Evolutionary conservation across 2,113 vertebrate species (phyloP).

Genomic region (Semicossyphus pulcher): DNA sequence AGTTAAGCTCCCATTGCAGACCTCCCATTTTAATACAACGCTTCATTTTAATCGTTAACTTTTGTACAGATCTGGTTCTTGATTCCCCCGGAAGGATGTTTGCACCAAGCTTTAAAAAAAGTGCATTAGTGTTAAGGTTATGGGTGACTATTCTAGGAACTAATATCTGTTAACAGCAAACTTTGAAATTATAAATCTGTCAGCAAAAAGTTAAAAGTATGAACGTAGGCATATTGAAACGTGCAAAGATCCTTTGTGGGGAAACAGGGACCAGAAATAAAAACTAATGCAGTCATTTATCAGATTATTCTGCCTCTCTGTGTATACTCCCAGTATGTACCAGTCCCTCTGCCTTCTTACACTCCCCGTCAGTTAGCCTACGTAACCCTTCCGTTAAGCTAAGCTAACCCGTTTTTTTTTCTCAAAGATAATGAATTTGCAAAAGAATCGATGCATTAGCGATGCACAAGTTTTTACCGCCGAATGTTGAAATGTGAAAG

Average conservation of each 20-base stretch:
- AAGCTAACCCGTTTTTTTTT: constrained; percentile 32
- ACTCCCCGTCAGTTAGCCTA: constrained; percentile 43
- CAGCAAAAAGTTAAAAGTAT: background rate
- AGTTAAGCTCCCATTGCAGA: constrained; percentile 40
- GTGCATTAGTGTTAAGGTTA: background rate
- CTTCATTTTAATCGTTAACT: constrained; percentile 42
- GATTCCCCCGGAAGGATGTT: constrained; percentile 35
- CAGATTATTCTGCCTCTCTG: constrained; percentile 43
- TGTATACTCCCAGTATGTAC: constrained; percentile 48
- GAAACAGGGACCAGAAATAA: constrained; percentile 28
- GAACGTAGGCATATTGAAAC: too few species aligned
- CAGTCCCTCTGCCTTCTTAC: constrained; percentile 59
- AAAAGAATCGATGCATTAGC: constrained; percentile 56
- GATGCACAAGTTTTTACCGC: constrained; percentile 69
- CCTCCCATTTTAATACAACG: constrained; percentile 46
- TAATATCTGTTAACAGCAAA: background rate
- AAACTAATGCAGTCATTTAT: constrained; percentile 48
- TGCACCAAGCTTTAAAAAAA: constrained; percentile 14
- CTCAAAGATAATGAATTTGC: constrained; percentile 46
- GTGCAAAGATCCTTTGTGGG: constrained; percentile 18
- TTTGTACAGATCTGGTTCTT: constrained; percentile 62
- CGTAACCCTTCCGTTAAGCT: constrained; percentile 21
- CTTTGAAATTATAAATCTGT: background rate
- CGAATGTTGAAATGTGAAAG: constrained; percentile 72
- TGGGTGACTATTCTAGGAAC: too few species aligned